These are phyloP conservation scores for Melangyna quadrimaculata DNA, from an alignment of 2,888 invertebrate species.

Conservation along the genomic window DNA sequence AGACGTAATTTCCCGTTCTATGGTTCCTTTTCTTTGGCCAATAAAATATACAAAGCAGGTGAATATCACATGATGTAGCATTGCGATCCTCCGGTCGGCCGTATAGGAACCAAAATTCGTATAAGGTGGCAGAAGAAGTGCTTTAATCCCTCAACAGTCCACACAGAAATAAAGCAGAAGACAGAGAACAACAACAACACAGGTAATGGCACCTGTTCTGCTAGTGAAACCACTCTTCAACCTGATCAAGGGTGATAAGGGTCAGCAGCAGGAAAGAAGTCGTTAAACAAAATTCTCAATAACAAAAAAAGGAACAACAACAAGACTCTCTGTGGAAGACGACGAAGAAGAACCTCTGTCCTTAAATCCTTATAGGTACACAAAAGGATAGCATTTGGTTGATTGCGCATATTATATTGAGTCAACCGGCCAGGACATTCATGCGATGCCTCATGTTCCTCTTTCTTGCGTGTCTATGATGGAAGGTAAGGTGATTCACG, in stretches of 20 bases:
- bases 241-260: constrained; percentile 65
- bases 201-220: constrained; percentile 66
- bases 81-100: constrained; percentile 8
- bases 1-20: neutral
- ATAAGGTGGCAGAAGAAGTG: constrained; percentile 64
- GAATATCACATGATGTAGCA: constrained; percentile 64
- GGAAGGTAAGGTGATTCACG: constrained; percentile 67
- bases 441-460: constrained; percentile 21
- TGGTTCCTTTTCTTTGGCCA: constrained; percentile 3
- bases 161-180: constrained; percentile 19
- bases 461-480: constrained; percentile 25
- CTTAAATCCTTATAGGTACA: neutral
- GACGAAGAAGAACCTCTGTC: constrained; percentile 23
- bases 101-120: constrained; percentile 1
- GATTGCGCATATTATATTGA: constrained; percentile 71
- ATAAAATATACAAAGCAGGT: constrained; percentile 55
- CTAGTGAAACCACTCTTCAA: constrained; percentile 45
- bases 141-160: constrained; percentile 58
- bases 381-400: constrained; percentile 71
- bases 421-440: constrained; percentile 64
- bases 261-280: constrained; percentile 72
- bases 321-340: neutral
- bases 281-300: constrained; percentile 52
- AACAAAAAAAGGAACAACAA: constrained; percentile 30
- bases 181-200: constrained; percentile 38